These are phyloP conservation scores for Rhea americana DNA, from an alignment of 2,113 vertebrate genomes.

Conservation along the genomic window DNA sequence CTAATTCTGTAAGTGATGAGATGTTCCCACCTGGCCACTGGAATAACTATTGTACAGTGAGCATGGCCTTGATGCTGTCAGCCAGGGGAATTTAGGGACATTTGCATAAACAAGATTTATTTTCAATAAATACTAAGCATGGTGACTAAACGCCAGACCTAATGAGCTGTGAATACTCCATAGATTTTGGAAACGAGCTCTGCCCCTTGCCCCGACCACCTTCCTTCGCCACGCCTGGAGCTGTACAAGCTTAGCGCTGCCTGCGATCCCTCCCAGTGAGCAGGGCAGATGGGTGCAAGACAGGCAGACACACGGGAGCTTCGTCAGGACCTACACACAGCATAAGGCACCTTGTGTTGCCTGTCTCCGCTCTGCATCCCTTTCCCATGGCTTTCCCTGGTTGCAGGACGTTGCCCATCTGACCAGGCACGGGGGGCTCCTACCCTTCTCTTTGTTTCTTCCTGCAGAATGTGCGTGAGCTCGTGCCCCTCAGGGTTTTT, in stretches of 20 bases:
- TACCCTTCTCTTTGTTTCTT: not conserved
- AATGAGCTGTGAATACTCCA: not conserved
- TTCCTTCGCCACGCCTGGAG: no score
- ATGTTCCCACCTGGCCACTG: not conserved
- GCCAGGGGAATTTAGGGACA: not conserved
- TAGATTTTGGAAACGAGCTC: not conserved
- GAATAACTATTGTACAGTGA: not conserved
- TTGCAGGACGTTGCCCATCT: not conserved
- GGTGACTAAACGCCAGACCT: not conserved
- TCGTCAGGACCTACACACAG: no score
- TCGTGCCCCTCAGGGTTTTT: slow-evolving; percentile 84
- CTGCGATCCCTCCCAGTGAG: no score
- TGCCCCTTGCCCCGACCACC: no score
- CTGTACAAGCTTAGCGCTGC: no score
- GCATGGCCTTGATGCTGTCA: not conserved
- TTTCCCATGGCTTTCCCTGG: not conserved
- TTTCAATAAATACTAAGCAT: not conserved
- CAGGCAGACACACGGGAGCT: no score
- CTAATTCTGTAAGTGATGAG: not conserved
- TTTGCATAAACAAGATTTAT: not conserved
- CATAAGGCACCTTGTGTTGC: no score
- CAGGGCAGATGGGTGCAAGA: no score
- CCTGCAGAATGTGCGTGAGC: slow-evolving; percentile 85
- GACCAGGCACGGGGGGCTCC: no score
- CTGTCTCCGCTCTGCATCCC: no score